Conservation (phyloP, 2,888 invertebrate species). For the Trachelus stipa region DNA sequence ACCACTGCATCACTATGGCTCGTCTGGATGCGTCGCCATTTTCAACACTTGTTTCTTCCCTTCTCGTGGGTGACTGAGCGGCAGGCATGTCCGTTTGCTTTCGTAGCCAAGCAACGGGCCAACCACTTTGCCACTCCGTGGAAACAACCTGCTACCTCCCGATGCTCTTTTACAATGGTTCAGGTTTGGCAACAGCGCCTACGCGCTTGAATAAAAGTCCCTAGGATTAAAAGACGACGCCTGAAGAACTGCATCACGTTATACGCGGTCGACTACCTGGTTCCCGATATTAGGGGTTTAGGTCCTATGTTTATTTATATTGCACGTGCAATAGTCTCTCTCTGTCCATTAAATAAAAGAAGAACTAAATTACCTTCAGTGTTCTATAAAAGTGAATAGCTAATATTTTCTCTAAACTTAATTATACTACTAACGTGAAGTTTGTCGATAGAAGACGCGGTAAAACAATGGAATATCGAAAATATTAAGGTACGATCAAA, state of each 20-base stretch:
- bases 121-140: conserved; percentile 8
- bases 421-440: neutral
- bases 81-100: conserved; percentile 30
- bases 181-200: neutral
- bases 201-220: neutral
- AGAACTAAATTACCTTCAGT: neutral
- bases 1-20: conserved; percentile 37
- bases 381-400: neutral
- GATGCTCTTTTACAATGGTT: neutral
- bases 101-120: conserved; percentile 27
- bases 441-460: neutral
- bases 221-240: neutral
- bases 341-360: neutral
- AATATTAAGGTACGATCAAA: neutral
- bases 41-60: conserved; percentile 44
- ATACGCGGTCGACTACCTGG: neutral
- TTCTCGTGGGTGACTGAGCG: conserved; percentile 32
- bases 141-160: conserved; percentile 6
- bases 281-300: neutral
- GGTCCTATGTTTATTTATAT: neutral
- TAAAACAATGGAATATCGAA: neutral
- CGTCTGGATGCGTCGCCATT: conserved; percentile 48
- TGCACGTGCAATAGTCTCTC: neutral
- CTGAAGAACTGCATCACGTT: neutral
- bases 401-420: neutral